Base-by-base conservation (phyloP, 2,888 invertebrate genomes). In the Pollenia griseotomentosa region DNA sequence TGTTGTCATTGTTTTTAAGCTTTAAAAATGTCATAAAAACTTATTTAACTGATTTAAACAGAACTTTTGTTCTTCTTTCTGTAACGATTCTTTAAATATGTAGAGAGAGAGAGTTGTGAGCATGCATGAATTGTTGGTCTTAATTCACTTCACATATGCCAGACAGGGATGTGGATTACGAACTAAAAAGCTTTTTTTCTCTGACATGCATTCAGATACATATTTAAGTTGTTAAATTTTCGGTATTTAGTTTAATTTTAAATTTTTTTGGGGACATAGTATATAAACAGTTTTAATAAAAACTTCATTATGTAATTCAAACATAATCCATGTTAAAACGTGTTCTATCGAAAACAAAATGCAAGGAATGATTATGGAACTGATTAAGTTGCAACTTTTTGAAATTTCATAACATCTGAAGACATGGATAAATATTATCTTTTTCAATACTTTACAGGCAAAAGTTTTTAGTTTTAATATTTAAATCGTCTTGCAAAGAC, bases 11-110 rank as follows among this genome's bases (percentile, higher is more conserved):
- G 53, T 46, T 48, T 33, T 80, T 68, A 89, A 79, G 71, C 80
- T 81, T 73, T 75, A 77, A 81, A 70, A 85, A 74, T 80, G 78
- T 80, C 79, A 70, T 85, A 71, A 82, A 83, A 78, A 55, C 55
- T 66, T 51, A 42, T 63, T 59, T 82, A 68, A 11, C 55, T 75
- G 59, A 77, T 82, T 66, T 73, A 53, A 61, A 53, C 44, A 63
- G 5, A 42, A 55, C 23, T 79, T 42, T 44, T 74, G 61, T 57
- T 59, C 19, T 61, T 16, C 55, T 57, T 46, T 44, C 70, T 46
- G 71, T 46, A 12, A 46, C 53, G 61, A 11, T 53, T 53, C 33
- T 66, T 51, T 74, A 0, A 1, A 44, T 61, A 16, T 33, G 33
- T 33, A 33, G 33, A 23, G 2, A 23, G 2, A 23, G 23, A 6